These are phyloP conservation scores for Epizoanthus ramosus DNA, from an alignment of 92 coral and sea anemone genomes.

Conservation along the genomic window DNA sequence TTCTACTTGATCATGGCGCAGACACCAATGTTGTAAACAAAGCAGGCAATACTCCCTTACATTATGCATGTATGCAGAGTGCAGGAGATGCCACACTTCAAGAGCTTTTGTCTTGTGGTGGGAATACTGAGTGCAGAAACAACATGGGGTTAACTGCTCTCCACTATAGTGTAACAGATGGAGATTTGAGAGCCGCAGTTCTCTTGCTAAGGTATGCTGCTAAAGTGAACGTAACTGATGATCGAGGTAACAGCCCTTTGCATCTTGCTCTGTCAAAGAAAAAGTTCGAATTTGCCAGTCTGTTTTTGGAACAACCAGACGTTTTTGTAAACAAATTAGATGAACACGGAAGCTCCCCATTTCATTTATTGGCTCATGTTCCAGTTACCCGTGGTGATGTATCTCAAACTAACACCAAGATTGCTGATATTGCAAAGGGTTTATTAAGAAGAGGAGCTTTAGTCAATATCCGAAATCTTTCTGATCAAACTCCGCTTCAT, in stretches of 20 bases:
- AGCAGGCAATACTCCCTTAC: constrained; percentile 23
- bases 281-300: not conserved
- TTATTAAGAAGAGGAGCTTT: constrained; percentile 17
- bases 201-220: constrained; percentile 29
- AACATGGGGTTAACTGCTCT: constrained; percentile 25
- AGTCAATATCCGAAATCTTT: constrained; percentile 15
- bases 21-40: not conserved
- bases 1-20: constrained; percentile 24
- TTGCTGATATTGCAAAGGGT: not conserved
- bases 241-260: not conserved
- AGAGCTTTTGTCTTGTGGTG: not conserved
- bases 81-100: not conserved
- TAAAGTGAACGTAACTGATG: constrained; percentile 18
- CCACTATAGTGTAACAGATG: constrained; percentile 2
- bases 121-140: constrained; percentile 17
- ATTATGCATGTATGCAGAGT: constrained; percentile 17
- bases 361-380: constrained; percentile 30
- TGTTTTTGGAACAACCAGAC: constrained; percentile 13
- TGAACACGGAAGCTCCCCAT: constrained; percentile 13
- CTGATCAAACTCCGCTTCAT: constrained; percentile 26
- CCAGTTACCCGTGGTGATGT: not conserved
- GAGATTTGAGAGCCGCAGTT: not conserved
- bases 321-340: not conserved
- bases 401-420: not conserved
- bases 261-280: not conserved